Percentiles rank a stretch among this genome's conserved stretches.
Conservation (phyloP, 2,113 vertebrate species). For the Cephalopholis sonnerati region DNA sequence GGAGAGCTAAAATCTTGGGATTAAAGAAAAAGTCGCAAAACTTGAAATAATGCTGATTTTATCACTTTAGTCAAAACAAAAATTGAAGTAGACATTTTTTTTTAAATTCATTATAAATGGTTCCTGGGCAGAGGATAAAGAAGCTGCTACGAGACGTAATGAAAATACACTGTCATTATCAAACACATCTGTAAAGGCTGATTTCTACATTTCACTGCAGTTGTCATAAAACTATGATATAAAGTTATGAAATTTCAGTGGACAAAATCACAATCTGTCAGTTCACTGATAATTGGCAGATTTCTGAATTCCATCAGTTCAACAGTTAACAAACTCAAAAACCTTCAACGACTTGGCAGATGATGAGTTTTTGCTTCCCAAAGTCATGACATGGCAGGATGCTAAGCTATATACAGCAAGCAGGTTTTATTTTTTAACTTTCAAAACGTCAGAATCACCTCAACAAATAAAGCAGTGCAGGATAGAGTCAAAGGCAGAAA, state of each 20-base stretch:
- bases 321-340: not conserved
- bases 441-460: constrained; percentile 3
- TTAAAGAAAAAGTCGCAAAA: not conserved
- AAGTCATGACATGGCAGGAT: not conserved
- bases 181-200: not conserved
- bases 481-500: not conserved
- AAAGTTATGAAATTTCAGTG: not conserved
- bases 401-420: constrained; percentile 4
- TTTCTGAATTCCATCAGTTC: not conserved
- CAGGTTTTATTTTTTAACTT: not conserved
- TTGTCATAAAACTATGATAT: not conserved
- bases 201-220: constrained; percentile 10
- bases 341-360: not conserved
- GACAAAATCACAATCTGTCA: not conserved
- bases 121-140: not conserved
- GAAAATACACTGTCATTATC: not conserved
- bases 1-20: not conserved
- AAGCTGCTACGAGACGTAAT: not conserved
- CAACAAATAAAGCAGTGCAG: not conserved
- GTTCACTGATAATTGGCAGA: not conserved
- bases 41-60: not conserved
- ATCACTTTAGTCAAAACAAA: not conserved
- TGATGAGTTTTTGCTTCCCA: not conserved
- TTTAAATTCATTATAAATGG: not conserved
- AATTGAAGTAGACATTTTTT: not conserved